Evolutionary conservation across 2,113 vertebrate species (phyloP), one percentile per base, ranked within the genome.

Genomic region (Eonycteris spelaea): DNA sequence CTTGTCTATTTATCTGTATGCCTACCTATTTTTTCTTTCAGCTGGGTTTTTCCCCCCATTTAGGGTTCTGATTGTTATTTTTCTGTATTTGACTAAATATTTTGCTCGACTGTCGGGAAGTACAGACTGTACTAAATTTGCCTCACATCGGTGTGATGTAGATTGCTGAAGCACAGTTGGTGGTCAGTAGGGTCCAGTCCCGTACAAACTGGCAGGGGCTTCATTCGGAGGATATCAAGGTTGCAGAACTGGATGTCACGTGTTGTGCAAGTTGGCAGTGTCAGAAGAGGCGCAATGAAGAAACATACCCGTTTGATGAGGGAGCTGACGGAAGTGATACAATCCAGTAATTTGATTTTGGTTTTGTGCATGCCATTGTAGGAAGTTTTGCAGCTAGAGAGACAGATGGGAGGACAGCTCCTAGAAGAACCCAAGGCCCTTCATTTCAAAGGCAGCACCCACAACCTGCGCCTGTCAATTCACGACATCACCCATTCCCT

Each of bases 361-460:
- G 67, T 74, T 95, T 96, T 68, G 96, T 90, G 7, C 86, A 0
- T 94, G 74, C 89, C 68, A 0, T 94, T 95, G 68, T 79, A 99
- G 99, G 99, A 99, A 98, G 99, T 99, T 74, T 98, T 99, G 93
- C 99, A 99, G 98, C 99, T 99, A 35, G 99, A 99, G 98, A 99
- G 98, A 68, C 99, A 99, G 98, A 99, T 99, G 99, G 99, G 99
- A 0, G 99, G 99, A 78, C 99, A 99, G 97, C 99, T 99, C 88
- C 97, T 99, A 96, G 99, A 99, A 91, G 99, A 99, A 96, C 99
- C 99, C 91, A 99, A 99, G 98, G 98, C 99, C 79, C 98, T 99
- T 97, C 98, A 99, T 98, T 99, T 99, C 97, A 99, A 99, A 98
- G 99, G 99, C 98, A 99, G 99, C 97, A 99, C 99, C 94, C 99